Percentiles rank a stretch among this genome's conserved stretches.
Evolutionary conservation across 2,797 vertebrate genomes (phyloP).

Genomic region (Petrocephalus sullivani): DNA sequence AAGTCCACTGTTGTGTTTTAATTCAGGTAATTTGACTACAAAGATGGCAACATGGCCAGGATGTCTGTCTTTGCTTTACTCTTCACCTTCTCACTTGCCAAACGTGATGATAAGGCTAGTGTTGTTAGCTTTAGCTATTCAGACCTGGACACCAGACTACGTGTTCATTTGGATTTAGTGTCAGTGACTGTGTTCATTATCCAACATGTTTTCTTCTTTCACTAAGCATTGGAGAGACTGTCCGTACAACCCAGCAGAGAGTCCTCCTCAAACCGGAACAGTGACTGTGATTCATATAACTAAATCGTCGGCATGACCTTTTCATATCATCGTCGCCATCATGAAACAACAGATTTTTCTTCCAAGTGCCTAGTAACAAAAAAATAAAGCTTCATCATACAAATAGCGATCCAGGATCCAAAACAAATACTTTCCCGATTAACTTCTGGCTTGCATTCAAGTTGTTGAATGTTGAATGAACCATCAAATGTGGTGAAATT

Average conservation of each 20-base stretch:
- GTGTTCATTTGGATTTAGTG: not conserved
- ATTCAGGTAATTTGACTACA: not conserved
- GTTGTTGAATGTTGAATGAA: not conserved
- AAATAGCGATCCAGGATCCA: not conserved
- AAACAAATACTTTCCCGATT: not conserved
- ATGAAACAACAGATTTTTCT: not conserved
- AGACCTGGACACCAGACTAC: not conserved
- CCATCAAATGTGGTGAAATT: not conserved
- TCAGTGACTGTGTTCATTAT: not conserved
- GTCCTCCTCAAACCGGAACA: constrained; percentile 22
- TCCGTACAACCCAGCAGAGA: not conserved
- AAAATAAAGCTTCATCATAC: not conserved
- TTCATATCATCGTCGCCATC: not conserved
- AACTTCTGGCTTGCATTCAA: not conserved
- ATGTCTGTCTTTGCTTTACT: not conserved
- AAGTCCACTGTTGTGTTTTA: not conserved
- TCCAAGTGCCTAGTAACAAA: not conserved
- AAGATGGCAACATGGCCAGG: not conserved
- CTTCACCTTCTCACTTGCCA: not conserved
- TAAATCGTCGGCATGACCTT: not conserved
- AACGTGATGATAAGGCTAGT: not conserved
- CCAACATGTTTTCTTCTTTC: not conserved
- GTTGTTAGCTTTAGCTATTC: not conserved
- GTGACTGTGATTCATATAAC: constrained; percentile 24
- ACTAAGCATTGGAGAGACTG: constrained; percentile 19